These are phyloP conservation scores for Aphelinus atriplicis DNA, from an alignment of 1,140 invertebrate genomes.

Conservation along the genomic window DNA sequence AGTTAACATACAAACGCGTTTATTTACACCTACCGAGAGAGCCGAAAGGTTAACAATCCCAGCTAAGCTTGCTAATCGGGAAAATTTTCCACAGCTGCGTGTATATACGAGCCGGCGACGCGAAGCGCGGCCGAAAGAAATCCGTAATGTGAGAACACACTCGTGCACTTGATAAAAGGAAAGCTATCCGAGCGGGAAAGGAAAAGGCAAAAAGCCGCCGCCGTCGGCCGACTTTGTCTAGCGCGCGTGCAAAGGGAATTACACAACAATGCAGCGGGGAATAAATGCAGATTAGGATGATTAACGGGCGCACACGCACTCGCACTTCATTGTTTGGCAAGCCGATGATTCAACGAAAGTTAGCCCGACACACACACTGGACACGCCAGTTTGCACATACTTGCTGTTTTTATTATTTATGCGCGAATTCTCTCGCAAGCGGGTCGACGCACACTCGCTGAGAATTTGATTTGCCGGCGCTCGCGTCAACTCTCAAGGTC, in stretches of 20 bases:
- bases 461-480: too few species aligned
- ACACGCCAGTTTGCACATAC: slow-evolving; percentile 4
- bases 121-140: too few species aligned
- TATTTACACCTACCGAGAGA: too few species aligned
- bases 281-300: background rate
- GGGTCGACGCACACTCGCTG: background rate
- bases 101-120: too few species aligned
- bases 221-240: background rate
- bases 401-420: slow-evolving; percentile 16
- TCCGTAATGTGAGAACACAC: too few species aligned
- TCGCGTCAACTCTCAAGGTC: too few species aligned
- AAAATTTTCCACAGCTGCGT: too few species aligned
- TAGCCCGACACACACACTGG: background rate
- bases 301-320: too few species aligned
- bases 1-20: too few species aligned
- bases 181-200: background rate
- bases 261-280: background rate
- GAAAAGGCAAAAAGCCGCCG: background rate
- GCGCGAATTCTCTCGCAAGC: background rate
- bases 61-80: too few species aligned
- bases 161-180: too few species aligned
- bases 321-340: slow-evolving; percentile 18
- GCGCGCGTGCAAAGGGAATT: slow-evolving; percentile 1
- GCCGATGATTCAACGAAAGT: slow-evolving; percentile 26
- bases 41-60: too few species aligned